Evolutionary conservation across 1,140 invertebrate species (phyloP).

Genomic region (Subanguina moxae): DNA sequence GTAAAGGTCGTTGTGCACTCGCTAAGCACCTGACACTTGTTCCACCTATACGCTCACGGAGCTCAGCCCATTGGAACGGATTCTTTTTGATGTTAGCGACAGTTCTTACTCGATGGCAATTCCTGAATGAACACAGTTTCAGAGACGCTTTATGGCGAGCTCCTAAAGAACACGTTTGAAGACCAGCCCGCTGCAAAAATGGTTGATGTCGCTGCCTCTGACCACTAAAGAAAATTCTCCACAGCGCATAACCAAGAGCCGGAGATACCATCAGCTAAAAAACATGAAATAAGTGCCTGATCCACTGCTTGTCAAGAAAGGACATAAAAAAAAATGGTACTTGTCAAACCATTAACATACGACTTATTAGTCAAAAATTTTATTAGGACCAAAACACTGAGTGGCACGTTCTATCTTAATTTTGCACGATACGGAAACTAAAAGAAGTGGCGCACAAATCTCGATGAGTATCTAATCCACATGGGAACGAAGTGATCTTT

Average conservation of each 20-base stretch:
- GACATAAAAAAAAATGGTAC: too few relatives aligned
- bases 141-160: too few relatives aligned
- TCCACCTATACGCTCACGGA: constrained; percentile 3
- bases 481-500: constrained; percentile 39
- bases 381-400: background rate
- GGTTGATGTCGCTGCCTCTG: too few relatives aligned
- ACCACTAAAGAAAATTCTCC: too few relatives aligned
- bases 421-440: constrained; percentile 16
- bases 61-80: background rate
- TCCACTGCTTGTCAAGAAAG: too few relatives aligned
- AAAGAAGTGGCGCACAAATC: constrained; percentile 30
- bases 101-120: background rate
- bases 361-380: too few relatives aligned
- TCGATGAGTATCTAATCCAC: constrained; percentile 38
- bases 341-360: too few relatives aligned
- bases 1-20: background rate
- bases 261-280: too few relatives aligned
- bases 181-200: too few relatives aligned
- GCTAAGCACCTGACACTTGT: background rate
- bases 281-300: too few relatives aligned
- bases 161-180: too few relatives aligned
- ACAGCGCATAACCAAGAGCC: too few relatives aligned
- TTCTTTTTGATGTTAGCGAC: background rate
- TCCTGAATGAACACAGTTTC: background rate
- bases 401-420: background rate